phyloP scores from a whole-genome alignment of 2,888 invertebrate genomes.

The Hipparchia sbordonii region DNA sequence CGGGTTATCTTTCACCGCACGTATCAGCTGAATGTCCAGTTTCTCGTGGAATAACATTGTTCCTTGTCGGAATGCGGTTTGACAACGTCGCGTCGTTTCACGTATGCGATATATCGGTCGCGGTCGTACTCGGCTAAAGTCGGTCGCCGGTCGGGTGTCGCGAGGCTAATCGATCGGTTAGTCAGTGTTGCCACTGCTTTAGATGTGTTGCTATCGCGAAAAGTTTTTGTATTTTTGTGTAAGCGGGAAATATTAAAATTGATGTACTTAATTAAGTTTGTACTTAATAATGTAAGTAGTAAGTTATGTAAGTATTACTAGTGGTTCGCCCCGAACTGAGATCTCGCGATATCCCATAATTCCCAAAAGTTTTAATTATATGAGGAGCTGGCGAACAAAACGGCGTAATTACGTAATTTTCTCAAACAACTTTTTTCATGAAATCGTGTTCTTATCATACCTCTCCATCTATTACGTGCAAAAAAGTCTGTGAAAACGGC shows the following conservation, averaged over 20 bases:
- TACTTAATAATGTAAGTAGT: no score
- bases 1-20: conserved; percentile 61
- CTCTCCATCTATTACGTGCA: no score
- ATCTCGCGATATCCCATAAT: no score
- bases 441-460: no score
- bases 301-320: no score
- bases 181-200: background rate
- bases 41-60: conserved; percentile 52
- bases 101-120: conserved; percentile 23
- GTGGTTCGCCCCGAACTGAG: no score
- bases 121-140: conserved; percentile 4
- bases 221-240: conserved; percentile 23
- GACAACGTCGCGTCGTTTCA: conserved; percentile 33
- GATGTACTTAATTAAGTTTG: no score
- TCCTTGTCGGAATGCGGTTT: conserved; percentile 16
- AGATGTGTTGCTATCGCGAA: conserved; percentile 19
- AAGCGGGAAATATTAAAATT: background rate
- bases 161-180: conserved; percentile 6
- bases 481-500: no score
- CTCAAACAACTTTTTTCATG: no score
- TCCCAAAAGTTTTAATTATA: no score
- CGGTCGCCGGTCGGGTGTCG: conserved; percentile 1
- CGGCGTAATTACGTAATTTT: no score
- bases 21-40: conserved; percentile 62
- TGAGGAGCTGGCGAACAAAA: no score